Percentiles rank a stretch among this genome's conserved stretches.
Conservation (phyloP, 2,113 vertebrate species). For the Mohoua ochrocephala region DNA sequence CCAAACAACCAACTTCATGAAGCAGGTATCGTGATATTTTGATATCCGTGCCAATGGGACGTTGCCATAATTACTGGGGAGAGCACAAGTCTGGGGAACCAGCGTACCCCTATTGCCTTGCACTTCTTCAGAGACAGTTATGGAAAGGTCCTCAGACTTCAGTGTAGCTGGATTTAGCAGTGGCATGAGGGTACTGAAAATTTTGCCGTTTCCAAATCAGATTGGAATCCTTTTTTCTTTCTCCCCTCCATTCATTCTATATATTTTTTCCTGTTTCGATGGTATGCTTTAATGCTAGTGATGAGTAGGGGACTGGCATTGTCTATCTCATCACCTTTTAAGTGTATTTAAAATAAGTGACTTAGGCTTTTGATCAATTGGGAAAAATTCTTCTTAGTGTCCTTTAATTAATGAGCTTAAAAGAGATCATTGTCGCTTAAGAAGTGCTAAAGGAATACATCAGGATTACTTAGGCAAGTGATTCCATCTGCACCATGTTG, state of each 20-base stretch:
- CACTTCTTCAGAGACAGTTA: conserved; percentile 71
- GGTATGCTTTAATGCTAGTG: not conserved
- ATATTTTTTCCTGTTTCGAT: not conserved
- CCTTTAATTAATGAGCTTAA: conserved; percentile 84
- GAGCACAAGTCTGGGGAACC: not conserved
- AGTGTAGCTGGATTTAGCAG: conserved; percentile 71
- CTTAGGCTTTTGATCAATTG: conserved; percentile 74
- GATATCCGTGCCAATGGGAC: not conserved
- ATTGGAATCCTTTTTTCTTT: not conserved
- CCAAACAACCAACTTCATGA: not conserved
- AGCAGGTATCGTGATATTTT: not conserved
- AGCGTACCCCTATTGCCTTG: conserved; percentile 24
- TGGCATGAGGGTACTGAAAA: conserved; percentile 67
- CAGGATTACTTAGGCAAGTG: conserved; percentile 75
- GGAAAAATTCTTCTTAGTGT: conserved; percentile 76
- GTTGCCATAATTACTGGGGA: not conserved
- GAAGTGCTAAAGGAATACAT: conserved; percentile 77
- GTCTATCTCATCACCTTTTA: conserved; percentile 64
- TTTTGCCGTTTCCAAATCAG: conserved; percentile 71
- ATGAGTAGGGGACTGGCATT: conserved; percentile 16
- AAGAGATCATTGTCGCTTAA: conserved; percentile 72
- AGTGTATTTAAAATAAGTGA: conserved; percentile 67
- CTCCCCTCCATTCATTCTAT: not conserved
- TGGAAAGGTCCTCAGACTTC: conserved; percentile 68
- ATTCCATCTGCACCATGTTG: conserved; percentile 58